These are phyloP conservation scores for Enoplolaimus lenunculus DNA, from an alignment of 2,888 invertebrate species.

Conservation along the genomic window DNA sequence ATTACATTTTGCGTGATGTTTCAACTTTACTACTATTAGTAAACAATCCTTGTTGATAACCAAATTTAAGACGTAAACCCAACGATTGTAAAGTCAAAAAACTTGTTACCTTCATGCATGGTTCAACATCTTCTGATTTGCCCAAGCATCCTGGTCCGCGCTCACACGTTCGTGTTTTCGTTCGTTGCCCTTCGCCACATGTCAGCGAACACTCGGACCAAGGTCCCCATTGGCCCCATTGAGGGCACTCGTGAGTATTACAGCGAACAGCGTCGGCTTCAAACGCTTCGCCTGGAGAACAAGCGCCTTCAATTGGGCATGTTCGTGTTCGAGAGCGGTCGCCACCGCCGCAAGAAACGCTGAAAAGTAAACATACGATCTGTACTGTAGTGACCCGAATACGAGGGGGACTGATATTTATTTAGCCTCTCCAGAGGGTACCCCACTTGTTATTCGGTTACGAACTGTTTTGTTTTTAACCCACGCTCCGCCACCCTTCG, in stretches of 20 bases:
- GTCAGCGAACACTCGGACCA: constrained; percentile 17
- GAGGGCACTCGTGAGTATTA: constrained; percentile 16
- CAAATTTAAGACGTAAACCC: too few species aligned
- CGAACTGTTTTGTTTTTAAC: too few species aligned
- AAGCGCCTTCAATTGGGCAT: constrained; percentile 16
- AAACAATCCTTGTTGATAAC: too few species aligned
- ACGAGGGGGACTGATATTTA: too few species aligned
- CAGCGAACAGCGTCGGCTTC: background rate
- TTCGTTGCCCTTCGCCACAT: constrained; percentile 18
- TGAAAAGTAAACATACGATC: constrained; percentile 4
- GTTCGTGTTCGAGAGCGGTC: constrained; percentile 10
- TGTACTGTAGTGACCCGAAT: too few species aligned
- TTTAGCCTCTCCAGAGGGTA: too few species aligned
- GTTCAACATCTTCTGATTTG: constrained; percentile 19
- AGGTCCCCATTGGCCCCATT: constrained; percentile 8
- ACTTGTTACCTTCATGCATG: constrained; percentile 23
- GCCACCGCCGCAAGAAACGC: constrained; percentile 15
- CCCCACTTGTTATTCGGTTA: too few species aligned
- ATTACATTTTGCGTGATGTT: too few species aligned
- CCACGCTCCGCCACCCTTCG: too few species aligned
- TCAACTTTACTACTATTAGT: too few species aligned
- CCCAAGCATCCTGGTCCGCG: constrained; percentile 20
- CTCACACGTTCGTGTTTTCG: background rate
- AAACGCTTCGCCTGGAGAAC: constrained; percentile 13
- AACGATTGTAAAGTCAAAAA: too few species aligned